Percentiles rank a stretch among this genome's conserved stretches.
phyloP scores from a whole-genome alignment of 1,140 invertebrate species.

The Neoseiulus cucumeris region DNA sequence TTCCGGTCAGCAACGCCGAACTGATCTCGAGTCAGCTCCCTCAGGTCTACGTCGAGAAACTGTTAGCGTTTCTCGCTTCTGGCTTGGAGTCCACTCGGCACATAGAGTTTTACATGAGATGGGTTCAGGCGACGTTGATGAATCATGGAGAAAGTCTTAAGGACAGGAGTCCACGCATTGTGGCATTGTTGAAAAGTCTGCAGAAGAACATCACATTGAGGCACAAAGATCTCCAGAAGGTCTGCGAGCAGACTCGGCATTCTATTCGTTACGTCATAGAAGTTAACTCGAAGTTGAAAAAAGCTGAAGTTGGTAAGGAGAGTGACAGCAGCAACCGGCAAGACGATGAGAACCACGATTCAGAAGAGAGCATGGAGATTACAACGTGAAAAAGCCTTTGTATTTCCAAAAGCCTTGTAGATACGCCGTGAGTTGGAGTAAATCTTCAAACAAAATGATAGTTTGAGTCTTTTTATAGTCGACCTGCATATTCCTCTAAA shows the following conservation, averaged over 20 bases:
- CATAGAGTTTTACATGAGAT: slow-evolving; percentile 66
- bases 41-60: slow-evolving; percentile 47
- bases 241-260: slow-evolving; percentile 38
- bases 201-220: slow-evolving; percentile 60
- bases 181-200: slow-evolving; percentile 43
- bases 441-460: too few relatives aligned
- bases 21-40: slow-evolving; percentile 46
- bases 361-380: too few relatives aligned
- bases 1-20: slow-evolving; percentile 50
- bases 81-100: slow-evolving; percentile 54
- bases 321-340: not conserved
- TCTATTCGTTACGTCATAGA: not conserved
- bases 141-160: slow-evolving; percentile 38
- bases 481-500: too few relatives aligned
- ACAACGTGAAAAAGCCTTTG: too few relatives aligned
- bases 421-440: too few relatives aligned
- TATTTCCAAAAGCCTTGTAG: too few relatives aligned
- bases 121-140: slow-evolving; percentile 46
- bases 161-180: slow-evolving; percentile 26
- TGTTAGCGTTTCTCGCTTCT: slow-evolving; percentile 44
- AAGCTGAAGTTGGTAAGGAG: not conserved
- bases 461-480: too few relatives aligned
- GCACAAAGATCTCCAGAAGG: slow-evolving; percentile 56
- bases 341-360: too few relatives aligned
- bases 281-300: not conserved